Conservation (phyloP, 2,797 vertebrate genomes). For the Ptychobarbus kaznakovi region DNA sequence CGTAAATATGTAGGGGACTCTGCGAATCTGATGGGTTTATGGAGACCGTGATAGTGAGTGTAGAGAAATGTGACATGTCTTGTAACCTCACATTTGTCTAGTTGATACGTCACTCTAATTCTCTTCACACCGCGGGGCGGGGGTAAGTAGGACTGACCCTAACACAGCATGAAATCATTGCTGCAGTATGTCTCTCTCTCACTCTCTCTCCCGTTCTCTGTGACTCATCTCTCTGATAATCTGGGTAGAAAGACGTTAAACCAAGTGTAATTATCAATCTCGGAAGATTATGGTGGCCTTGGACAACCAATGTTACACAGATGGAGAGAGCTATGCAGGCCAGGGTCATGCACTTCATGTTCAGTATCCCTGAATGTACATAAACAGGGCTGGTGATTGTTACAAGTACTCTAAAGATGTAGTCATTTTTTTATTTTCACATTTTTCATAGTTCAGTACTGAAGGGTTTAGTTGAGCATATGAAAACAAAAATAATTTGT, state of each 20-base stretch:
- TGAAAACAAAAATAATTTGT: not conserved
- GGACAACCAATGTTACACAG: not conserved
- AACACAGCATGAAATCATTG: not conserved
- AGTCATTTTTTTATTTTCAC: not conserved
- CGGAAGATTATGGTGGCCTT: slow-evolving; percentile 35
- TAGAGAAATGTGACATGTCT: slow-evolving; percentile 19
- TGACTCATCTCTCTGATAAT: slow-evolving; percentile 14
- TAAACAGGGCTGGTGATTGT: not conserved
- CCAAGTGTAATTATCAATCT: slow-evolving; percentile 41
- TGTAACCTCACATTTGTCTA: not conserved
- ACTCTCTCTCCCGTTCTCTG: not conserved
- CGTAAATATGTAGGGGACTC: slow-evolving; percentile 1
- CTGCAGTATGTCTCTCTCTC: not conserved
- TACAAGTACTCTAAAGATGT: not conserved
- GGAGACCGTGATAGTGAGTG: not conserved
- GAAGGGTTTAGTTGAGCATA: not conserved
- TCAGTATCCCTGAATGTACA: not conserved
- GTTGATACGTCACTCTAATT: not conserved
- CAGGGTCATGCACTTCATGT: not conserved
- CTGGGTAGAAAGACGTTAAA: slow-evolving; percentile 27
- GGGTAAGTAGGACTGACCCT: slow-evolving; percentile 18
- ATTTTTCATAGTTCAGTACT: not conserved
- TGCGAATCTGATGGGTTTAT: slow-evolving; percentile 12
- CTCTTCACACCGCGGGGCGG: not conserved
- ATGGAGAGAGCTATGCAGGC: not conserved